Percentiles rank a stretch among this genome's conserved stretches.
phyloP scores from a whole-genome alignment of 1,140 invertebrate species.

The Sogatella furcifera region DNA sequence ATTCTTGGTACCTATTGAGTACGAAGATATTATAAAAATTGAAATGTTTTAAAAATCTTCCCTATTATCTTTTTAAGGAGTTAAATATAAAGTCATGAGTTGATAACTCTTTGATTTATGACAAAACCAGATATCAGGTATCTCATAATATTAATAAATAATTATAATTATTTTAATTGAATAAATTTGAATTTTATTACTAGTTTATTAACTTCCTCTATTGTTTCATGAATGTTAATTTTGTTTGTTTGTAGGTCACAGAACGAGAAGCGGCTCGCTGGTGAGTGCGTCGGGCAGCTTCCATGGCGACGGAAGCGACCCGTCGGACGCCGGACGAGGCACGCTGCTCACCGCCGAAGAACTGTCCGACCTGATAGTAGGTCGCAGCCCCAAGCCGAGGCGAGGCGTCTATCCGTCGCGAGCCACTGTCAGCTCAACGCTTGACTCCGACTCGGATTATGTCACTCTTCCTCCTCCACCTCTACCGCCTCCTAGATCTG shows the following conservation, averaged over 20 bases:
- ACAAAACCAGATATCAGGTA: too few relatives aligned
- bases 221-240: neutral
- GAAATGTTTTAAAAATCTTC: too few relatives aligned
- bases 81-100: too few relatives aligned
- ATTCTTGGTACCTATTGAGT: too few relatives aligned
- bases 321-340: conserved; percentile 59
- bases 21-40: too few relatives aligned
- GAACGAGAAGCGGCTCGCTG: conserved; percentile 58
- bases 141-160: too few relatives aligned
- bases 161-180: too few relatives aligned
- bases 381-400: conserved; percentile 34
- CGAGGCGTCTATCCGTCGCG: conserved; percentile 56
- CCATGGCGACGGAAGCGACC: conserved; percentile 74
- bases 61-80: too few relatives aligned
- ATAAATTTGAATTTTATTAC: too few relatives aligned
- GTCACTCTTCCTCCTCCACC: conserved; percentile 62
- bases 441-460: conserved; percentile 81
- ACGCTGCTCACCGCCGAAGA: conserved; percentile 63
- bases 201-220: neutral
- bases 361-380: conserved; percentile 68
- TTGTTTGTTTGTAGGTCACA: conserved; percentile 21
- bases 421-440: conserved; percentile 67
- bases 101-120: too few relatives aligned
- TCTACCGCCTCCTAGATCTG: conserved; percentile 42
- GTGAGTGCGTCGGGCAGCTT: conserved; percentile 63